Conservation (phyloP, 2,888 invertebrate genomes). For the Iselma pallidipennis region DNA sequence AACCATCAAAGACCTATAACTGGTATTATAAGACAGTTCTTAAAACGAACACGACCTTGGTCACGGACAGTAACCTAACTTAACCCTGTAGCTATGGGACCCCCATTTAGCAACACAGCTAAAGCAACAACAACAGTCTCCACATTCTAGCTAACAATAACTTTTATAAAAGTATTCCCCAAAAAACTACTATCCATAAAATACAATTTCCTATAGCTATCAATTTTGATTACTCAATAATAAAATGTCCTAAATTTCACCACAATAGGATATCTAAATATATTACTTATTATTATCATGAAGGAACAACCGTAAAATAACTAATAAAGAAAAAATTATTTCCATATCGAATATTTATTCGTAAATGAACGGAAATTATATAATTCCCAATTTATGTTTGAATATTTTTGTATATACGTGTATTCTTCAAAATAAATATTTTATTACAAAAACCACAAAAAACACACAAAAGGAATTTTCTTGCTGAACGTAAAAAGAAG, state of each 20-base stretch:
- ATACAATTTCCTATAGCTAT: too few relatives aligned
- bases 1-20: slow-evolving; percentile 1
- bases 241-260: too few relatives aligned
- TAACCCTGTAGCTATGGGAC: slow-evolving; percentile 33
- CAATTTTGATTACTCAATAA: too few relatives aligned
- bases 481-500: too few relatives aligned
- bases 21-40: slow-evolving; percentile 3
- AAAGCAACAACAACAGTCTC: slow-evolving; percentile 5
- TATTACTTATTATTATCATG: neutral
- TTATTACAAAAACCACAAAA: too few relatives aligned
- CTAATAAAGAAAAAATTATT: neutral
- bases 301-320: neutral
- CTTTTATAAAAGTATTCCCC: neutral
- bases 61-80: slow-evolving; percentile 42
- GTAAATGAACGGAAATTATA: too few relatives aligned
- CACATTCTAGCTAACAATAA: neutral
- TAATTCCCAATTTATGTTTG: too few relatives aligned
- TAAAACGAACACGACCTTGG: slow-evolving; percentile 34
- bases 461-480: too few relatives aligned
- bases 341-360: too few relatives aligned
- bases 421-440: neutral
- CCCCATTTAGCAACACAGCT: slow-evolving; percentile 22
- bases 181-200: neutral
- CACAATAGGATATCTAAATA: too few relatives aligned
- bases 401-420: too few relatives aligned